These are phyloP conservation scores for Anarrhichthys ocellatus DNA, from an alignment of 2,113 vertebrate genomes.

Conservation along the genomic window DNA sequence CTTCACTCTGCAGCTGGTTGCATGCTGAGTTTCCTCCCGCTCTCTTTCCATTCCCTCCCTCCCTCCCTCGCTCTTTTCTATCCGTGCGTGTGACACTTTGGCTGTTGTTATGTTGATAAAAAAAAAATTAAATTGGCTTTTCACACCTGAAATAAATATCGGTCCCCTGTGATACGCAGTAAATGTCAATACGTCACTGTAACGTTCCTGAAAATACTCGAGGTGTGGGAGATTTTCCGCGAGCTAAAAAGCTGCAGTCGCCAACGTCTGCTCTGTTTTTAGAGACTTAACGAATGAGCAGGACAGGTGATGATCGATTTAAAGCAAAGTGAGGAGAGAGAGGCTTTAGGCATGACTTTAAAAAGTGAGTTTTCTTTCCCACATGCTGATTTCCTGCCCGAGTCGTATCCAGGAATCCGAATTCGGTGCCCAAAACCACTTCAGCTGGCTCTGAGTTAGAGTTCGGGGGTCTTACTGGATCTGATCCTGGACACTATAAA, in stretches of 20 bases:
- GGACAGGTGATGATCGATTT: not conserved
- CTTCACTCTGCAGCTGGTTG: slow-evolving; percentile 41
- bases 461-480: too few relatives aligned
- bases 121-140: slow-evolving; percentile 12
- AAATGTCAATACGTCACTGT: slow-evolving; percentile 14
- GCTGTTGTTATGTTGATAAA: slow-evolving; percentile 16
- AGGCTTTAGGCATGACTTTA: not conserved
- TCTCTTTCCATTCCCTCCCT: slow-evolving; percentile 57
- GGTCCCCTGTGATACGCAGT: slow-evolving; percentile 16
- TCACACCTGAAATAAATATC: slow-evolving; percentile 51
- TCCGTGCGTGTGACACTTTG: slow-evolving; percentile 33
- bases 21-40: not conserved
- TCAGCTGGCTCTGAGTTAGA: too few relatives aligned
- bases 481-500: too few relatives aligned
- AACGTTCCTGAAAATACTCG: not conserved
- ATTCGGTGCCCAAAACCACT: too few relatives aligned
- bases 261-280: not conserved
- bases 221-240: slow-evolving; percentile 16
- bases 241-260: slow-evolving; percentile 2
- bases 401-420: too few relatives aligned
- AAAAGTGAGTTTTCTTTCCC: not conserved
- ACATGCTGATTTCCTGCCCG: too few relatives aligned
- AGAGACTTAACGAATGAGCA: not conserved
- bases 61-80: slow-evolving; percentile 25
- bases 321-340: not conserved